Evolutionary conservation across 2,113 vertebrate species (phyloP).

Genomic region (Lethenteron camtschaticum): DNA sequence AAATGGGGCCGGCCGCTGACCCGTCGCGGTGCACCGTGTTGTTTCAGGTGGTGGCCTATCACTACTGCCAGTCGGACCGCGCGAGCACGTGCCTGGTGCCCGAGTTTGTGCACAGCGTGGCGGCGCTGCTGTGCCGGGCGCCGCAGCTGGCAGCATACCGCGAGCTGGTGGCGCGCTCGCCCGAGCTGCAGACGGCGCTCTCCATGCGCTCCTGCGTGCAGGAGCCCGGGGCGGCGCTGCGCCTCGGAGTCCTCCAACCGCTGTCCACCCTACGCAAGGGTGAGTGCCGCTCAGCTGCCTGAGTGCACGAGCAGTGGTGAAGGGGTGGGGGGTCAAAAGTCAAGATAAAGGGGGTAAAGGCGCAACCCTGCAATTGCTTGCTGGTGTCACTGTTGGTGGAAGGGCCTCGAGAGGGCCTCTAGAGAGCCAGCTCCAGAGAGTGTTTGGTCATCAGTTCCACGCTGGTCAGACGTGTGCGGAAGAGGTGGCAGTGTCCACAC

Average conservation of each 20-base stretch:
- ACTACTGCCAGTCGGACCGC: slow-evolving; percentile 96
- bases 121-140: slow-evolving; percentile 76
- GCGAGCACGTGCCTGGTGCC: slow-evolving; percentile 94
- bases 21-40: slow-evolving; percentile 1
- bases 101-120: slow-evolving; percentile 93
- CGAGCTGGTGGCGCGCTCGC: slow-evolving; percentile 72
- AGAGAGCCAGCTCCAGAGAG: no score
- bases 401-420: no score
- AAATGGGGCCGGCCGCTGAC: no score
- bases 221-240: slow-evolving; percentile 74
- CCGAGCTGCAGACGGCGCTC: slow-evolving; percentile 77
- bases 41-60: slow-evolving; percentile 74
- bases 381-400: no score
- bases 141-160: slow-evolving; percentile 68
- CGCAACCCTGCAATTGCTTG: no score
- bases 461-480: no score
- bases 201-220: slow-evolving; percentile 92
- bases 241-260: slow-evolving; percentile 69
- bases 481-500: no score
- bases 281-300: slow-evolving; percentile 14
- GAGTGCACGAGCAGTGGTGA: no score
- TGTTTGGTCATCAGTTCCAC: no score
- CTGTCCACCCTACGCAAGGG: slow-evolving; percentile 79
- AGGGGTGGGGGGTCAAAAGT: no score
- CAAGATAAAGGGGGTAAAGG: no score